Percentiles rank a stretch among this genome's conserved stretches.
Conservation (phyloP, 2,888 invertebrate genomes). For the Caenorhabditis wallacei region DNA sequence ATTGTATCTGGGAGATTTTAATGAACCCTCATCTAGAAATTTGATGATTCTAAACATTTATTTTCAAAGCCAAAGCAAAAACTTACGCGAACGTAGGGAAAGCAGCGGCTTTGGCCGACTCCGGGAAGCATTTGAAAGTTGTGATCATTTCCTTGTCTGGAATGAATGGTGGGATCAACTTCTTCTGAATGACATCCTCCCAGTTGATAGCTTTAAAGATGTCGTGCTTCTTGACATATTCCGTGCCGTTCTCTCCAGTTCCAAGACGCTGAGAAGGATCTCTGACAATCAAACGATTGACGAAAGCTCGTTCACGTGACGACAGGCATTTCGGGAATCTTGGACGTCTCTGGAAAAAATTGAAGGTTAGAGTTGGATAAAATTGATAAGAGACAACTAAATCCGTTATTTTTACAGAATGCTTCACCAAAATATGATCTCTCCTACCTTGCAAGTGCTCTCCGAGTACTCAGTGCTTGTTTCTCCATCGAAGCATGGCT, state of each 20-base stretch:
- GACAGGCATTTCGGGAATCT: constrained; percentile 20
- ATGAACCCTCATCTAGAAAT: too few relatives aligned
- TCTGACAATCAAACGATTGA: constrained; percentile 13
- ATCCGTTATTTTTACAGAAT: too few relatives aligned
- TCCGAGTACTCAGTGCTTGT: constrained; percentile 18
- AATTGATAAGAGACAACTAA: too few relatives aligned
- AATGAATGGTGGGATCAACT: constrained; percentile 42
- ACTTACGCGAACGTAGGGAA: constrained; percentile 28
- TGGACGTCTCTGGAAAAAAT: constrained; percentile 31
- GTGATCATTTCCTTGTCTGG: background rate
- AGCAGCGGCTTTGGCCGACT: background rate
- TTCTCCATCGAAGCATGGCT: background rate
- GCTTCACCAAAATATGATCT: too few relatives aligned
- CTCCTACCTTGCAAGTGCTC: constrained; percentile 21
- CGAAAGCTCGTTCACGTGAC: constrained; percentile 18
- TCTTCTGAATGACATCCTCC: constrained; percentile 29
- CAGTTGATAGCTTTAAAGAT: constrained; percentile 31
- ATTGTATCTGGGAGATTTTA: too few relatives aligned
- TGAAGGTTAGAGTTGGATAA: background rate
- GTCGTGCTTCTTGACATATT: constrained; percentile 13
- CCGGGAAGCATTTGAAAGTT: constrained; percentile 29
- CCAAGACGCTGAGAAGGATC: constrained; percentile 36
- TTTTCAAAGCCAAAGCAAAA: background rate
- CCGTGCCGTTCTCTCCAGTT: constrained; percentile 1
- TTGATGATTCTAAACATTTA: too few relatives aligned